These are phyloP conservation scores for Phyllopteryx taeniolatus DNA, from an alignment of 2,113 vertebrate species.

Conservation along the genomic window DNA sequence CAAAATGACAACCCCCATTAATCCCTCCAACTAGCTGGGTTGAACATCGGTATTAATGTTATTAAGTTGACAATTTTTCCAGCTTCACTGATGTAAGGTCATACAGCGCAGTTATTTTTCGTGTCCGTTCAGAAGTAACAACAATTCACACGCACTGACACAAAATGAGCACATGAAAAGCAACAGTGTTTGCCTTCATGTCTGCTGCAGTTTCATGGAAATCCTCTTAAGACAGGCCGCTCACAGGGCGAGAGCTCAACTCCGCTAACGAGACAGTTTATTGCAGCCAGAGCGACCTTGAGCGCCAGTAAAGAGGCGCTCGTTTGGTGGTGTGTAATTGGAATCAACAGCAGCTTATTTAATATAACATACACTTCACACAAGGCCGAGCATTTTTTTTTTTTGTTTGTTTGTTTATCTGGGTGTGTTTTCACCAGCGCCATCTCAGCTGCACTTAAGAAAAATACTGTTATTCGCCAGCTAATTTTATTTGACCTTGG, in stretches of 20 bases:
- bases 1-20: background rate
- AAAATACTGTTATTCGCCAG: slow-evolving; percentile 65
- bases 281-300: slow-evolving; percentile 56
- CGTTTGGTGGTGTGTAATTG: slow-evolving; percentile 53
- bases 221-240: slow-evolving; percentile 45
- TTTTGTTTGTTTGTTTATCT: slow-evolving; percentile 36
- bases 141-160: slow-evolving; percentile 27
- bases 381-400: slow-evolving; percentile 18
- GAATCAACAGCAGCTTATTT: slow-evolving; percentile 67
- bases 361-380: slow-evolving; percentile 48
- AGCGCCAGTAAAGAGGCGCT: slow-evolving; percentile 40
- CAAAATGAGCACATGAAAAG: slow-evolving; percentile 23
- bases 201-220: slow-evolving; percentile 29
- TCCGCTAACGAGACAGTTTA: slow-evolving; percentile 38
- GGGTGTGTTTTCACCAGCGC: slow-evolving; percentile 42
- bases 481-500: slow-evolving; percentile 74
- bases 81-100: slow-evolving; percentile 10
- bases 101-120: slow-evolving; percentile 16
- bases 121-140: slow-evolving; percentile 18
- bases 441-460: slow-evolving; percentile 70
- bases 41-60: background rate
- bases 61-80: slow-evolving; percentile 8
- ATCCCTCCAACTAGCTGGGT: background rate
- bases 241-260: slow-evolving; percentile 34
- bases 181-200: slow-evolving; percentile 38